A percentile compares a stretch with the other conserved stretches of the same genome.
These are phyloP conservation scores for Aphidoletes aphidimyza DNA, from an alignment of 2,888 invertebrate genomes.

Conservation along the genomic window DNA sequence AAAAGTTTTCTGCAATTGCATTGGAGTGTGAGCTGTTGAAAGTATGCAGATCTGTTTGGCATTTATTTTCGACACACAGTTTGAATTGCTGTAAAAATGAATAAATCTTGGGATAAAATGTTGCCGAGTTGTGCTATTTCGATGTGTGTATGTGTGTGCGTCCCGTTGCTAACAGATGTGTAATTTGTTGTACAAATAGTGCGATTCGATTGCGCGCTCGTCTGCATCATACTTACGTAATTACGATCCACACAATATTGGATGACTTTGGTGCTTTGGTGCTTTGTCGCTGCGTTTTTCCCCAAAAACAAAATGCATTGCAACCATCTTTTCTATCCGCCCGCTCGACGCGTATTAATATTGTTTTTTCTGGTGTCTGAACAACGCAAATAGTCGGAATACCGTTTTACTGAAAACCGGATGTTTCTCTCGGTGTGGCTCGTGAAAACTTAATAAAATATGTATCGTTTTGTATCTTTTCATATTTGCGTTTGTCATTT, in stretches of 20 bases:
- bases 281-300: not conserved
- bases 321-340: not conserved
- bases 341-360: not conserved
- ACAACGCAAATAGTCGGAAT: not conserved
- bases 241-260: not conserved
- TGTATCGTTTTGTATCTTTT: constrained; percentile 39
- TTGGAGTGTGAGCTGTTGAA: no score
- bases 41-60: not conserved
- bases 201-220: not conserved
- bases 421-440: not conserved
- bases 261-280: not conserved
- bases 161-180: constrained; percentile 44
- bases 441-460: constrained; percentile 9
- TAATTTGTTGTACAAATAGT: constrained; percentile 46
- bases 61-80: not conserved
- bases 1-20: no score
- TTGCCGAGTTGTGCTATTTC: constrained; percentile 9
- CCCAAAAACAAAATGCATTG: no score
- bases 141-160: no score
- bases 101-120: not conserved
- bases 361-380: constrained; percentile 4
- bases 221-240: constrained; percentile 35
- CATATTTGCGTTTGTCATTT: constrained; percentile 38
- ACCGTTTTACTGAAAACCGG: no score
- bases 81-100: not conserved